phyloP scores from a whole-genome alignment of 2,113 vertebrate species.

The Uria aalge region DNA sequence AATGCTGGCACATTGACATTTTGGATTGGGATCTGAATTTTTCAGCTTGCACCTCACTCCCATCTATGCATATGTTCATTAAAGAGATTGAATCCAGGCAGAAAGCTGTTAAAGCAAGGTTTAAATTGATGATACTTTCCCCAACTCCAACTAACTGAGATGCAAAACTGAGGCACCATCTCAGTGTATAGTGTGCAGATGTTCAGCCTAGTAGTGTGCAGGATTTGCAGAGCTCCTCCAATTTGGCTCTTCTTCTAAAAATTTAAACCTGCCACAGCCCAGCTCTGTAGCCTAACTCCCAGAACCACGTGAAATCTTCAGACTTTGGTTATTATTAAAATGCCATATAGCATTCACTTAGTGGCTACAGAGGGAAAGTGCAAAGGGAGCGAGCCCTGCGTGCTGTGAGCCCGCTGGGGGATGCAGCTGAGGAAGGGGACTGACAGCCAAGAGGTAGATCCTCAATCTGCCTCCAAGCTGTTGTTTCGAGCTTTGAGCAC shows the following conservation, averaged over 20 bases:
- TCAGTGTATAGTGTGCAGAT: background rate
- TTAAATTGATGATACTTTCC: background rate
- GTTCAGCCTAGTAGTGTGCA: background rate
- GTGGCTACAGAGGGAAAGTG: background rate
- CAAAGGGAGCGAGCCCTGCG: background rate
- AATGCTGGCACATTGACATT: background rate
- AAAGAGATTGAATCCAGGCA: background rate
- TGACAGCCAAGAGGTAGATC: background rate
- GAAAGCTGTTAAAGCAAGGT: background rate
- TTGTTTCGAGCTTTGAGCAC: background rate
- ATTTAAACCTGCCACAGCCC: background rate
- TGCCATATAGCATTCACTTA: background rate
- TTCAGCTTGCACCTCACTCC: background rate
- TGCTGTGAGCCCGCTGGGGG: background rate
- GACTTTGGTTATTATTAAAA: background rate
- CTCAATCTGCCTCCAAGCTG: background rate
- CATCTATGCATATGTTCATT: background rate
- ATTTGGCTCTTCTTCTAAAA: background rate
- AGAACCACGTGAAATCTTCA: background rate
- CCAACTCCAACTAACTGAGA: background rate
- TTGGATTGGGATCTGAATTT: conserved; percentile 8
- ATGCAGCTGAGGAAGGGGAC: background rate
- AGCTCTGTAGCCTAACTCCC: background rate
- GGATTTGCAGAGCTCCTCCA: background rate
- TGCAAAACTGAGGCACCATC: background rate